Evolutionary conservation across 2,113 vertebrate species (phyloP).

Genomic region (Tretioscincus oriximinensis): DNA sequence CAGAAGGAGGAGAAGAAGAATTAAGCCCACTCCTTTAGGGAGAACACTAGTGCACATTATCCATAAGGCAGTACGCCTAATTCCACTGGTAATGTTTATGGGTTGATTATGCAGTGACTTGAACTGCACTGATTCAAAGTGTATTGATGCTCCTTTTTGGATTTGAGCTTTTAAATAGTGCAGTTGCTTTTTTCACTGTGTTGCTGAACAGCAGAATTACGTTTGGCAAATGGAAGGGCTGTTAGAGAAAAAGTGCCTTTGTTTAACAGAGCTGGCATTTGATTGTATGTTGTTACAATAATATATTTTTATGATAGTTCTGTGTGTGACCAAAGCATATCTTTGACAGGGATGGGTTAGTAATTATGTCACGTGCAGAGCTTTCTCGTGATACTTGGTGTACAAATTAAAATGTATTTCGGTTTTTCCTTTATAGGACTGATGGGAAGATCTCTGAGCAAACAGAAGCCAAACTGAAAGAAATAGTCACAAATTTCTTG

Average conservation of each 20-base stretch:
- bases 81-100: too few species aligned
- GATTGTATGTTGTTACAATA: background rate
- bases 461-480: slow-evolving; percentile 91
- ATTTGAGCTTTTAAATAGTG: too few species aligned
- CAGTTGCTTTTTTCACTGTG: too few species aligned
- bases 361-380: too few species aligned
- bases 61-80: too few species aligned
- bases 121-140: too few species aligned
- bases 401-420: background rate
- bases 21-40: too few species aligned
- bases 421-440: slow-evolving; percentile 67
- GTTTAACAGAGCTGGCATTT: background rate
- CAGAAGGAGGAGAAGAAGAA: too few species aligned
- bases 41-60: too few species aligned
- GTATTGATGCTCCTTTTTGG: too few species aligned
- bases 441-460: slow-evolving; percentile 93
- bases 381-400: background rate
- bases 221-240: too few species aligned
- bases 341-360: background rate
- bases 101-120: too few species aligned
- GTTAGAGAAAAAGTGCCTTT: background rate
- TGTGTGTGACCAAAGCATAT: background rate
- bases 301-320: background rate
- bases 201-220: background rate
- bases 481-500: slow-evolving; percentile 89